Evolutionary conservation across 2,888 invertebrate genomes (phyloP).

Genomic region (Pammene fasciana): DNA sequence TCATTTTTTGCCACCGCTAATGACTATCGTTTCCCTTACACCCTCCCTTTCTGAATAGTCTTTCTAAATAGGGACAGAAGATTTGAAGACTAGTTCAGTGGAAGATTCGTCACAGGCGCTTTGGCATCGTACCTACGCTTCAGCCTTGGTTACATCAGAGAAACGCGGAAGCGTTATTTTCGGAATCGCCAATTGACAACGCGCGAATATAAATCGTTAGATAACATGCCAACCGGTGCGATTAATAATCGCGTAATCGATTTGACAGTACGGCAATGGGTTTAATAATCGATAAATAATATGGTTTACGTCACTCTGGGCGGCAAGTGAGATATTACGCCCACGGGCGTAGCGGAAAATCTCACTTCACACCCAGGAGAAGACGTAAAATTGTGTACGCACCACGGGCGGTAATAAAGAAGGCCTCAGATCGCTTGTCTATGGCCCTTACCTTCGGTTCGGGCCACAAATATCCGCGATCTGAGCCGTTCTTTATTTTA

Average conservation of each 20-base stretch:
- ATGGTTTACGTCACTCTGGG: no score
- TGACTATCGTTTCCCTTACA: not conserved
- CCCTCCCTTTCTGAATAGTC: not conserved
- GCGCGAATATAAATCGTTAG: constrained; percentile 12
- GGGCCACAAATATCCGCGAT: no score
- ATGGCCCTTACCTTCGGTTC: no score
- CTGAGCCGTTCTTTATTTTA: no score
- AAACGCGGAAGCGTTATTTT: constrained; percentile 37
- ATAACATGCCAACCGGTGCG: not conserved
- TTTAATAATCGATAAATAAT: not conserved
- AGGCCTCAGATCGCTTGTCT: no score
- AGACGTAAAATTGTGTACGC: no score
- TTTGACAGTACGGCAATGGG: not conserved
- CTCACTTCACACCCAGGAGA: no score
- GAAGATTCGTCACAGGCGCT: constrained; percentile 15
- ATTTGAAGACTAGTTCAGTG: not conserved
- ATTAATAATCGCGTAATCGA: constrained; percentile 16
- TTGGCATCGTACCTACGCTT: constrained; percentile 28
- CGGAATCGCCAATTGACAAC: constrained; percentile 12
- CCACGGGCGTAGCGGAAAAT: no score
- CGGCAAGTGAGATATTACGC: no score
- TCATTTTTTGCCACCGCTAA: not conserved
- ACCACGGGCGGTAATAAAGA: no score
- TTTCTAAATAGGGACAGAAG: not conserved
- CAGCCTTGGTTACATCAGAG: constrained; percentile 29